Evolutionary conservation across 2,113 vertebrate genomes (phyloP).

Genomic region (Nansenia antarctica): DNA sequence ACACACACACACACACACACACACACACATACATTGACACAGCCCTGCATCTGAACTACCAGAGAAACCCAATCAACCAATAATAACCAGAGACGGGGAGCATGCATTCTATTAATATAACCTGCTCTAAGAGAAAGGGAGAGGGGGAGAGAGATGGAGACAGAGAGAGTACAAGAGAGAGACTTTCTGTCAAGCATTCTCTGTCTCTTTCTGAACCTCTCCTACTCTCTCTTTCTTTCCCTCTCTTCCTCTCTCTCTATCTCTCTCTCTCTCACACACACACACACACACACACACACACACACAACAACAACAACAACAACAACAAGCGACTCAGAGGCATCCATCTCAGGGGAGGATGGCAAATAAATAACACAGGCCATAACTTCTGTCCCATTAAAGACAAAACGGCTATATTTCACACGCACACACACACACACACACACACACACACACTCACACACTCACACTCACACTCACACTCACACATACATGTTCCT

Average conservation of each 20-base stretch:
- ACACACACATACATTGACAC: no score
- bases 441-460: not conserved
- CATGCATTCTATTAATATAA: not conserved
- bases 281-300: not conserved
- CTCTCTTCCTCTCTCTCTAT: not conserved
- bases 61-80: not conserved
- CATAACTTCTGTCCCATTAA: no score
- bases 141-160: not conserved
- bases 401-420: no score
- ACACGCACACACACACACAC: not conserved
- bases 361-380: no score
- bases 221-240: not conserved
- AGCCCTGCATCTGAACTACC: not conserved
- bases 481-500: not conserved
- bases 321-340: no score
- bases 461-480: not conserved
- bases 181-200: not conserved
- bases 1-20: no score
- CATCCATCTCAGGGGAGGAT: no score
- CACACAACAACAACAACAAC: no score
- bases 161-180: not conserved
- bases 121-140: not conserved
- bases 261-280: not conserved
- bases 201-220: no score
- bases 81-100: not conserved